Base-by-base conservation (phyloP, 2,888 invertebrate species). In the Melipona beecheii region DNA sequence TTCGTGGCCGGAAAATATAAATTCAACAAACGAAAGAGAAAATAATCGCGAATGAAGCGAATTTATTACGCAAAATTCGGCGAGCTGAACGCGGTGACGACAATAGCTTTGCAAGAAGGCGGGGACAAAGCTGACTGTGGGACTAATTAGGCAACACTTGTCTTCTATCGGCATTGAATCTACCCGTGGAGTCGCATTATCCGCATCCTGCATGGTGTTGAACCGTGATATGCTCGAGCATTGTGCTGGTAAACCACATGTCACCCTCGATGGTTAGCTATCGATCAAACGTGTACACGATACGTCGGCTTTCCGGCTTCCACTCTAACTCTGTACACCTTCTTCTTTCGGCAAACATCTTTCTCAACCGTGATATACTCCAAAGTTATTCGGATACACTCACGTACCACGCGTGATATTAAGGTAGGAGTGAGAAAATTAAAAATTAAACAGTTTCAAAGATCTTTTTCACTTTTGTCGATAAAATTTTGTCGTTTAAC, bases 271-370 rank as follows among this genome's bases (percentile, higher is more conserved):
- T 62, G 58, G 66, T 84, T 76, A 64, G 52, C 76, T 85, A 86
- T 88, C 87, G 86, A 88, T 88, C 86, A 88, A 83, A 79, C 85
- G 62, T 72, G 58, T 56, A 83, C 15, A 56, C n/a, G 84, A 87
- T 81, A 83, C 77, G 66, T 56, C 49, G 43, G 71, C 75, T 82
- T 78, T 58, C 68, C 54, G 70, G 70, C 56, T 80, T 83, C 71
- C 24, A 72, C 21, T 19, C 50, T 21, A 36, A 24, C 19, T 36
- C 4, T 64, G 50, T 21, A 62, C 50, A 36, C 43, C 2, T 50
- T 36, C 24, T 60, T 71, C 24, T 60, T 69, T 0, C 19, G 5
- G 15, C 21, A n/a, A 49, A 49, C 24, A 19, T 60, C 17, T 17
- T 17, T 17, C 15, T 24, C 17, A 60, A 60, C 24, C 24, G 60